Evolutionary conservation across 2,888 invertebrate genomes (phyloP), one percentile per base, ranked within the genome.

Genomic region (Macrosoma leucophasiata): DNA sequence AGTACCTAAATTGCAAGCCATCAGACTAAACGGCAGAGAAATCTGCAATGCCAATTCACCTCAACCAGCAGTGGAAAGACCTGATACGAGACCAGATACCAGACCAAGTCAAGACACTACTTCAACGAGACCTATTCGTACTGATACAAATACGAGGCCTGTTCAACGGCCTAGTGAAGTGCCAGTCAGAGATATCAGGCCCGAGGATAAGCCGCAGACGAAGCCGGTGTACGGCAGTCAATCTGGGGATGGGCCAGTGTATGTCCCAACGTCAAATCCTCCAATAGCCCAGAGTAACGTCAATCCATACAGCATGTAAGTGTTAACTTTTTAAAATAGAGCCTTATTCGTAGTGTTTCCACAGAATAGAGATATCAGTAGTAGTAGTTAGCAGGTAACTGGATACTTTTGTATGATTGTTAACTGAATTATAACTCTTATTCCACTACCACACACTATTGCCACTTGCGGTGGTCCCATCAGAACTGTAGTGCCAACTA

Each of bases 11-110:
- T 51, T 88, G 1, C 62, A 60, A 36, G 71, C 68, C 3, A 86
- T 90, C 20, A 51, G 82, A 20, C 60, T 89, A 14, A 89, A 90
- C 39, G 89, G 88, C 0, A 71, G 86, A 39, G 86, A 87, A 29
- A 86, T 89, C 5, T 88, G 88, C 50, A 86, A 85, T 19, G 77
- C 78, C 0, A 65, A 78, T 25, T 70, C 48, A 6, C 78, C 62
- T 0, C 66, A 50, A 21, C 72, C 64, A 13, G 56, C 46, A 18
- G 50, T 42, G n/a, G 74, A 58, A 12, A 58, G 57, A 6, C 58
- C 60, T 6, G 62, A 62, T 1, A 35, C 28, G 7, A 42, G 32
- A 7, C 38, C 35, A 3, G 22, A 33, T 2, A 33, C 18, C 4
- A 41, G 39, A 14, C 39, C 43, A 8, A 11, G 13, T n/a, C 10